These are phyloP conservation scores for Hyppa rectilinea DNA, from an alignment of 2,888 invertebrate genomes.

Conservation along the genomic window DNA sequence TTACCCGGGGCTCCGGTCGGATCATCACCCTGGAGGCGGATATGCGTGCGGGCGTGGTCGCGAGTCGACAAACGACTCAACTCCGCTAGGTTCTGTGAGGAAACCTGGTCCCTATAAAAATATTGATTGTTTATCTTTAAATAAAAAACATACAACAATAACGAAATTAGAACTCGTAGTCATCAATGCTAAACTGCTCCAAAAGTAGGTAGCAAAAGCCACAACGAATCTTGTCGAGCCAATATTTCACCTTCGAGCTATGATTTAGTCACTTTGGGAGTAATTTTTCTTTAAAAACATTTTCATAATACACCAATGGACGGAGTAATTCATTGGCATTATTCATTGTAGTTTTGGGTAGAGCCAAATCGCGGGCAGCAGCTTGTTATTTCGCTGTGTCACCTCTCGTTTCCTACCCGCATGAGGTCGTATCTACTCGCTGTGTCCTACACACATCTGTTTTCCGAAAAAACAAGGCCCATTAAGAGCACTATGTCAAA, in stretches of 20 bases:
- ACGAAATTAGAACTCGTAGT: neutral
- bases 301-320: no score
- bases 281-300: no score
- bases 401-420: no score
- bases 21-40: constrained; percentile 76
- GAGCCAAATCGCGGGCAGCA: no score
- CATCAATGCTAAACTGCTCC: neutral
- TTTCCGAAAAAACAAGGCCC: neutral
- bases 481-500: neutral
- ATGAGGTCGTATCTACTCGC: no score
- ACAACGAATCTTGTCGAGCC: no score
- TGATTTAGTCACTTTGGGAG: no score
- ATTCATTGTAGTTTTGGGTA: no score
- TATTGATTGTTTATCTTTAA: neutral
- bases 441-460: neutral
- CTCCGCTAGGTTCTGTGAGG: neutral
- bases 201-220: no score
- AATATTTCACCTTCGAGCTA: no score
- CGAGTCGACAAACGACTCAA: constrained; percentile 48
- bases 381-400: no score
- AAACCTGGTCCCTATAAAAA: constrained; percentile 6
- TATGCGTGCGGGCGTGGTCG: constrained; percentile 64
- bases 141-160: neutral
- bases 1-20: constrained; percentile 58
- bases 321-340: no score